phyloP scores from a whole-genome alignment of 2,888 invertebrate genomes.

The Embidobia sp. region DNA sequence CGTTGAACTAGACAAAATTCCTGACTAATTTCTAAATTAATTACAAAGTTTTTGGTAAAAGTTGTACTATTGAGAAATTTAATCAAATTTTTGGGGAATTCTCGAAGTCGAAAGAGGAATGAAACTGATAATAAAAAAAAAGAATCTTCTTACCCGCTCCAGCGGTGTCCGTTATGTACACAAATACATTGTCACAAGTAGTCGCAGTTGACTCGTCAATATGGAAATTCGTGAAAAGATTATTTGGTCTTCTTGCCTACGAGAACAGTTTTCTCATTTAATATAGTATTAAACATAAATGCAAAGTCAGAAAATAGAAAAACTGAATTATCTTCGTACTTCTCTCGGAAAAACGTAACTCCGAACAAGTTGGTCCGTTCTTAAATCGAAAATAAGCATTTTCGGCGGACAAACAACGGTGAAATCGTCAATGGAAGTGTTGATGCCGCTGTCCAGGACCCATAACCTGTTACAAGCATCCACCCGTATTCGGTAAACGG shows the following conservation, averaged over 20 bases:
- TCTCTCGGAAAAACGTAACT: constrained; percentile 89
- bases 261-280: constrained; percentile 20
- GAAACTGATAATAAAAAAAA: too few relatives aligned
- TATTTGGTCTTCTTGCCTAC: constrained; percentile 87
- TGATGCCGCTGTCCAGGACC: constrained; percentile 90
- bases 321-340: too few relatives aligned
- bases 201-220: constrained; percentile 88
- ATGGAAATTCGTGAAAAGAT: constrained; percentile 89
- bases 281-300: too few relatives aligned
- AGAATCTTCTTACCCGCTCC: constrained; percentile 90
- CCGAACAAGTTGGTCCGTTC: constrained; percentile 86
- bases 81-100: too few relatives aligned
- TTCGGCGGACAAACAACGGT: constrained; percentile 89
- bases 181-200: constrained; percentile 89
- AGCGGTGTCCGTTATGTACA: constrained; percentile 91
- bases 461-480: constrained; percentile 93
- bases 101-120: too few relatives aligned
- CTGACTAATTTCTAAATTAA: too few relatives aligned
- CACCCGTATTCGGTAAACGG: constrained; percentile 89
- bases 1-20: too few relatives aligned
- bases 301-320: too few relatives aligned
- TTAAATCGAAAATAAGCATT: constrained; percentile 89
- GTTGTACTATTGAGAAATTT: too few relatives aligned
- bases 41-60: too few relatives aligned
- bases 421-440: constrained; percentile 87